Conservation (phyloP, 2,113 vertebrate genomes). For the Excalfactoria chinensis region DNA sequence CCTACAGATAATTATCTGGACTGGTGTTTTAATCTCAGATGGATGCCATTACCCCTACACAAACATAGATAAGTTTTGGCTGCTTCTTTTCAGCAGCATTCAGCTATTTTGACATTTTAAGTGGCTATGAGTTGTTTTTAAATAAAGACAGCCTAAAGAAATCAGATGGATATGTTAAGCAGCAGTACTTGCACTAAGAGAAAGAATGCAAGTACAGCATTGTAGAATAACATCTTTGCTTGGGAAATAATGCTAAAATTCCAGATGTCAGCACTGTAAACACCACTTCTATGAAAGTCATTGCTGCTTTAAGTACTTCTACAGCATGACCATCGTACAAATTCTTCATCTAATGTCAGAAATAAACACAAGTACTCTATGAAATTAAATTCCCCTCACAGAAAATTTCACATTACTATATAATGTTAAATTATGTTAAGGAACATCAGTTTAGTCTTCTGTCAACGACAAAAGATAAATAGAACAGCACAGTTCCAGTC, state of each 20-base stretch:
- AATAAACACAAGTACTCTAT: not conserved
- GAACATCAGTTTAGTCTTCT: not conserved
- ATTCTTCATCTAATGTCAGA: not conserved
- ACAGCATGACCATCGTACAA: not conserved
- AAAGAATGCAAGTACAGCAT: not conserved
- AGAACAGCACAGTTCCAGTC: not conserved
- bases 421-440: not conserved
- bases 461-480: not conserved
- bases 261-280: not conserved
- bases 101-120: slow-evolving; percentile 51
- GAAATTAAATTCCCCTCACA: not conserved
- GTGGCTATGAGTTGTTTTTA: slow-evolving; percentile 26
- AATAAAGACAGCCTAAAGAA: slow-evolving; percentile 24
- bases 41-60: slow-evolving; percentile 7
- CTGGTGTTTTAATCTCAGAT: slow-evolving; percentile 24
- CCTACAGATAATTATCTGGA: slow-evolving; percentile 50
- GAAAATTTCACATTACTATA: not conserved
- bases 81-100: slow-evolving; percentile 39
- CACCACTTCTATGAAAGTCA: not conserved
- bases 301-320: not conserved
- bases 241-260: not conserved
- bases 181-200: slow-evolving; percentile 2
- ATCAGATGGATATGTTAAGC: slow-evolving; percentile 17
- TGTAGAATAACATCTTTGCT: not conserved
- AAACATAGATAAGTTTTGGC: slow-evolving; percentile 14